Percentiles rank a stretch among this genome's conserved stretches.
Conservation (phyloP, 2,113 vertebrate species). For the Pteropus alecto region DNA sequence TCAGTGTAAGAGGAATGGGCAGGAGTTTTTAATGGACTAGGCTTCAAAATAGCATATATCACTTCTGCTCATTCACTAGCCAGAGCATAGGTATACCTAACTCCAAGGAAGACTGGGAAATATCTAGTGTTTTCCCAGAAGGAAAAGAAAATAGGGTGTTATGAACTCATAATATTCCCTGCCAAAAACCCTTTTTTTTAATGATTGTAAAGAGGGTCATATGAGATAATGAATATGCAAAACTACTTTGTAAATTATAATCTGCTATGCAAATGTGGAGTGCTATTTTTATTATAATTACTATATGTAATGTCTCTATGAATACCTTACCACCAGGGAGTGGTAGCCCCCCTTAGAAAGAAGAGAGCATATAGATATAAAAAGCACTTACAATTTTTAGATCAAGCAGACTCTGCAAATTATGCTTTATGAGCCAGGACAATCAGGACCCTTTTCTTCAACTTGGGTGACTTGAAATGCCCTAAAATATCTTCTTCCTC, state of each 20-base stretch:
- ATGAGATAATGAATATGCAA: slow-evolving; percentile 54
- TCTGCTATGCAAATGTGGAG: slow-evolving; percentile 51
- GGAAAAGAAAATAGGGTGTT: background rate
- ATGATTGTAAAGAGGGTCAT: slow-evolving; percentile 15
- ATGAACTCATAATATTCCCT: slow-evolving; percentile 2
- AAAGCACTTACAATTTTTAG: slow-evolving; percentile 35
- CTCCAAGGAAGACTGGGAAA: background rate
- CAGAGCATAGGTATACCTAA: background rate
- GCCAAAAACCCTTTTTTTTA: slow-evolving; percentile 41
- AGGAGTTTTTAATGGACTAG: background rate
- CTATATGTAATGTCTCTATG: slow-evolving; percentile 24
- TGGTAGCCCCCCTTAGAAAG: slow-evolving; percentile 33
- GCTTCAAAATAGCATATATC: background rate
- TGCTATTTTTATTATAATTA: slow-evolving; percentile 66
- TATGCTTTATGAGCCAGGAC: background rate
- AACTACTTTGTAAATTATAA: slow-evolving; percentile 63
- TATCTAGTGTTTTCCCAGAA: background rate
- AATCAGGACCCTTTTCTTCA: background rate
- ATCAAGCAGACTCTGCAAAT: slow-evolving; percentile 34
- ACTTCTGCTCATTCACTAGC: background rate
- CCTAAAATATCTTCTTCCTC: background rate
- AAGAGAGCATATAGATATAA: background rate
- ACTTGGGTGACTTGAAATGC: background rate
- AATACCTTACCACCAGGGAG: slow-evolving; percentile 51
- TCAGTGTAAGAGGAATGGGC: background rate